Conservation (phyloP, 1,140 invertebrate species). For the Pseudomyrmex flavicornis region DNA sequence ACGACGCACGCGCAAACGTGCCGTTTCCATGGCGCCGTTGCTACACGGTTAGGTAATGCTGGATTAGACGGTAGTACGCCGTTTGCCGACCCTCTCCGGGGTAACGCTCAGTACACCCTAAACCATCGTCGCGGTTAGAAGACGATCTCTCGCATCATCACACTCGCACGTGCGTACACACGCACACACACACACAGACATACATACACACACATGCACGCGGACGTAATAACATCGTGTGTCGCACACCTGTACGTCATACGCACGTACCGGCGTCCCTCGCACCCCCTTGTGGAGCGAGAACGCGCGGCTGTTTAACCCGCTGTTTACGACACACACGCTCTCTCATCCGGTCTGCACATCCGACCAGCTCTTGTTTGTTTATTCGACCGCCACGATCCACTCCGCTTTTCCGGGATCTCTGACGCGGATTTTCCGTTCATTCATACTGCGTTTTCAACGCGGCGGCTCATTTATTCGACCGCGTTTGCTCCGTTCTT, state of each 20-base stretch:
- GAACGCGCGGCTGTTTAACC: slow-evolving; percentile 46
- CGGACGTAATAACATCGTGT: background rate
- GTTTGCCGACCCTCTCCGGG: slow-evolving; percentile 64
- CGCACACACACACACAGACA: slow-evolving; percentile 28
- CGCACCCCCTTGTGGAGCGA: slow-evolving; percentile 1
- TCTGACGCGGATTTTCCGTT: slow-evolving; percentile 18
- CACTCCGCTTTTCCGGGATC: background rate
- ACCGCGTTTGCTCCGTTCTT: background rate
- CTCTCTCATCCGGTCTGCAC: slow-evolving; percentile 5
- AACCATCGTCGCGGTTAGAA: slow-evolving; percentile 65
- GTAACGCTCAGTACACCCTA: slow-evolving; percentile 70
- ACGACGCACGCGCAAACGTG: slow-evolving; percentile 57
- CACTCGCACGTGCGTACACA: slow-evolving; percentile 2
- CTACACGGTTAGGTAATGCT: slow-evolving; percentile 62
- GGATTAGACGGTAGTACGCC: slow-evolving; percentile 55
- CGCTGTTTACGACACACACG: slow-evolving; percentile 20
- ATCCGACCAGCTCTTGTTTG: slow-evolving; percentile 27
- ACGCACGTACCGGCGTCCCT: slow-evolving; percentile 26
- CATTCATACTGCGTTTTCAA: background rate
- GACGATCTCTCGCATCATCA: slow-evolving; percentile 21
- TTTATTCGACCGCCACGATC: slow-evolving; percentile 10
- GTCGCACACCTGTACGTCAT: background rate
- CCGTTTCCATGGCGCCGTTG: slow-evolving; percentile 64
- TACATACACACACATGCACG: slow-evolving; percentile 22
- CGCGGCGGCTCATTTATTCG: slow-evolving; percentile 2